Conservation (phyloP, 1,140 invertebrate species). For the Schmidtea mediterranea region DNA sequence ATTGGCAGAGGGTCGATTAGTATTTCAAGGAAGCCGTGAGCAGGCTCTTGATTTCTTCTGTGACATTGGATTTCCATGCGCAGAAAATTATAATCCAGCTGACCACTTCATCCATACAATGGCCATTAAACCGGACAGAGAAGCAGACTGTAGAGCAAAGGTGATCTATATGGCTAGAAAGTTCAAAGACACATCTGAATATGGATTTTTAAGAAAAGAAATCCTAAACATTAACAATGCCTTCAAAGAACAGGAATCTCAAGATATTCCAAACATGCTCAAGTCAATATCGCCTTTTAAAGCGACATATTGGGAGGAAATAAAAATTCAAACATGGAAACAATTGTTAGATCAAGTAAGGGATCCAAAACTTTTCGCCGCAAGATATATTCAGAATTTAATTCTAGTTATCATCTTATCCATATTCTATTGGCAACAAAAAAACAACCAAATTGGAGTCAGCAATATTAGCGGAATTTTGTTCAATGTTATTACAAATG, state of each 20-base stretch:
- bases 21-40: background rate
- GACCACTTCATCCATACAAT: conserved; percentile 20
- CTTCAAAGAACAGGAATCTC: no score
- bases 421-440: conserved; percentile 57
- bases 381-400: background rate
- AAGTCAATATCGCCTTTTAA: background rate
- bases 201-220: no score
- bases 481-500: conserved; percentile 65
- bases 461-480: conserved; percentile 86
- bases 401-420: conserved; percentile 57
- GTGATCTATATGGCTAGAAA: background rate
- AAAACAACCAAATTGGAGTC: conserved; percentile 53
- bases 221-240: no score
- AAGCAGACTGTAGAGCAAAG: background rate
- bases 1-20: background rate
- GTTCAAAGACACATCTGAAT: background rate
- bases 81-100: conserved; percentile 36
- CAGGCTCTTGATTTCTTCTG: conserved; percentile 13
- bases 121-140: background rate
- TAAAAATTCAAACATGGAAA: background rate
- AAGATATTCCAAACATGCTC: no score
- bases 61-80: conserved; percentile 40
- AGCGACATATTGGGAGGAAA: background rate
- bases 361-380: background rate
- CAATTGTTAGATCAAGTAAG: background rate